Evolutionary conservation across 2,888 invertebrate genomes (phyloP), one percentile per base, ranked within the genome.

Genomic region (Dicycla oo): DNA sequence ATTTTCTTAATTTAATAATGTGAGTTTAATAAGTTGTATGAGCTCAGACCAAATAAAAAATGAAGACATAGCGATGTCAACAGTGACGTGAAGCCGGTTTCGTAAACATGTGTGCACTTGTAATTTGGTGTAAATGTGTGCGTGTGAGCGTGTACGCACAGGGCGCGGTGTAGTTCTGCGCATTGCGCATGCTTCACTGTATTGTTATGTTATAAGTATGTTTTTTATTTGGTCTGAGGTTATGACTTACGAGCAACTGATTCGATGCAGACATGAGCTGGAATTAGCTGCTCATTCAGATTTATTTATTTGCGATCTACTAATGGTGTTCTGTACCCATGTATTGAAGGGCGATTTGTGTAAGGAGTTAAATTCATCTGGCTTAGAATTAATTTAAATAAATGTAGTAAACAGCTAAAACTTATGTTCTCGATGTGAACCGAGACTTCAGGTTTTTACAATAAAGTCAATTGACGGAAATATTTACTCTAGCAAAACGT

Each of bases 361-460:
- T 26, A 18, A 70, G 43, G 7, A 13, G 45, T n/a, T 34, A 11
- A 23, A 45, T 34, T 71, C 10, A 20, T 15, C 18, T 43, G 58
- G 13, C 47, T 34, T 34, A 40, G 13, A 20, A 15, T 66, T 0
- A 34, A 62, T n/a, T 13, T 23, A 53, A 51, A 49, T 43, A 26
- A 34, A 45, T 38, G 40, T 58, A 18, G 38, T 60, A 20, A 47
- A 47, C 23, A 58, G 23, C 30, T 53, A 30, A 58, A 47, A 40
- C 18, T 68, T 54, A 64, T 43, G 40, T 49, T 56, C 63, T 60
- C 64, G 40, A 54, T 45, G 56, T 57, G 15, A 18, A 20, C 58
- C 54, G 54, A 75, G 30, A 45, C 69, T 49, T 61, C 11, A 61
- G 18, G 34, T 74, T 74, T 61, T 61, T 73, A 74, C 61, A 74